Percentiles rank a stretch among this genome's conserved stretches.
phyloP scores from a whole-genome alignment of 2,797 vertebrate species.

The Lophotriccus pileatus region DNA sequence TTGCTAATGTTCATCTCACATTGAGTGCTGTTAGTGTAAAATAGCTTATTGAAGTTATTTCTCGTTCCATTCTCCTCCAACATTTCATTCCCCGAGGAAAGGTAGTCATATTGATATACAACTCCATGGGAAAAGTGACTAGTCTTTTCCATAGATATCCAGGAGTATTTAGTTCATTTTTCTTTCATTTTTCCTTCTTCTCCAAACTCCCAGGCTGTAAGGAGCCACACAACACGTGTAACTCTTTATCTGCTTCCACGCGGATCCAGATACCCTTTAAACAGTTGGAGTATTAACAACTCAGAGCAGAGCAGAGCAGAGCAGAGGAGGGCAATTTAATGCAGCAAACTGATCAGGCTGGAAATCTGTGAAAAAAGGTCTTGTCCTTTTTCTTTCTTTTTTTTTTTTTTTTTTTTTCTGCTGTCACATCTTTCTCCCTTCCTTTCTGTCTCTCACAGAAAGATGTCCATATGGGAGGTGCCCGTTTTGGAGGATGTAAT shows the following conservation, averaged over 20 bases:
- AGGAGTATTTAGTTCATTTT: not conserved
- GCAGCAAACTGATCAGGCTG: not conserved
- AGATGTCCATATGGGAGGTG: not conserved
- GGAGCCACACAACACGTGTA: not conserved
- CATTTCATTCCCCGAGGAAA: constrained; percentile 7
- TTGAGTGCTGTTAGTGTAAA: not conserved
- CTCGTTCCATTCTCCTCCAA: not conserved
- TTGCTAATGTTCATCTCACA: not conserved
- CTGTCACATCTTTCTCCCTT: not conserved
- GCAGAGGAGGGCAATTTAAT: not conserved
- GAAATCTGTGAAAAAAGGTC: not conserved
- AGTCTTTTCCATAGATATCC: not conserved
- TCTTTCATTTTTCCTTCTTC: not conserved
- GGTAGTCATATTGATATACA: not conserved
- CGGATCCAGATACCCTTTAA: not conserved
- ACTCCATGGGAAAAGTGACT: not conserved
- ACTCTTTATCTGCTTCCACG: not conserved
- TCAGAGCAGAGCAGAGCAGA: not conserved
- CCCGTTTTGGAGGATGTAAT: not conserved
- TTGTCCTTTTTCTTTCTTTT: not conserved
- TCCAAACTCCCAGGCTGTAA: not conserved
- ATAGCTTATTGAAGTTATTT: not conserved
- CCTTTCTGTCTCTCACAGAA: not conserved
- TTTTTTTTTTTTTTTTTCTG: too few relatives aligned
- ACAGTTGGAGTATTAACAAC: not conserved